Evolutionary conservation across 1,140 invertebrate genomes (phyloP).

Genomic region (Tetragonula clypearis): DNA sequence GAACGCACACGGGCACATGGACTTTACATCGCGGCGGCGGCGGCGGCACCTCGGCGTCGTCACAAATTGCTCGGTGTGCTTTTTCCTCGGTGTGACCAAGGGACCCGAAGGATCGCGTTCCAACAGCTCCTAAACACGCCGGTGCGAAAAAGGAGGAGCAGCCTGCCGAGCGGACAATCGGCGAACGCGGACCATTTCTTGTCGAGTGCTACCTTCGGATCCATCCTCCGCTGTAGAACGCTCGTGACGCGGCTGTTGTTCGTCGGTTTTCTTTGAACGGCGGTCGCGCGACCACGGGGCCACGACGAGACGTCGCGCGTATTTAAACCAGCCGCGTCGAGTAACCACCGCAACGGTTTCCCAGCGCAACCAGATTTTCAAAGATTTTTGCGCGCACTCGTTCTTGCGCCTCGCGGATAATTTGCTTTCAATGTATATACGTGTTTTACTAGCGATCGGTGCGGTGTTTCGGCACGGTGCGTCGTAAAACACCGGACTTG

Average conservation of each 20-base stretch:
- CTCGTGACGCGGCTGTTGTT: slow-evolving; percentile 5
- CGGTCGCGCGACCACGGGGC: background rate
- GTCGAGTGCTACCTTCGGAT: background rate
- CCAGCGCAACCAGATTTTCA: slow-evolving; percentile 1
- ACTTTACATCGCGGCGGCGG: slow-evolving; percentile 50
- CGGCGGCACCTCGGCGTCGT: slow-evolving; percentile 66
- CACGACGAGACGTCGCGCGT: slow-evolving; percentile 15
- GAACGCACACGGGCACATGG: slow-evolving; percentile 35
- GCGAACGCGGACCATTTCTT: slow-evolving; percentile 46
- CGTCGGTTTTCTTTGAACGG: slow-evolving; percentile 46
- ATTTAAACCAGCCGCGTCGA: slow-evolving; percentile 44
- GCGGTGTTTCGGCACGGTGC: background rate
- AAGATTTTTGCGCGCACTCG: background rate
- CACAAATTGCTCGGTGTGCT: slow-evolving; percentile 71
- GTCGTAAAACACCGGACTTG: slow-evolving; percentile 16
- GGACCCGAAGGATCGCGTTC: slow-evolving; percentile 63
- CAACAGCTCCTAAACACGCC: slow-evolving; percentile 72
- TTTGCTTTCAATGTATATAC: slow-evolving; percentile 34
- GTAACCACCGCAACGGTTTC: background rate
- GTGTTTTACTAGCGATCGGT: background rate
- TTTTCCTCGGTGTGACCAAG: slow-evolving; percentile 62
- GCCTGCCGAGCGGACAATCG: slow-evolving; percentile 28
- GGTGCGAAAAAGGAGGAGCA: slow-evolving; percentile 54
- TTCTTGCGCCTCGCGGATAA: background rate
- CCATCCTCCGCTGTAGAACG: background rate